A percentile compares a stretch with the other conserved stretches of the same genome.
Evolutionary conservation across 2,888 invertebrate genomes (phyloP).

Genomic region (Ormyrus labotus): DNA sequence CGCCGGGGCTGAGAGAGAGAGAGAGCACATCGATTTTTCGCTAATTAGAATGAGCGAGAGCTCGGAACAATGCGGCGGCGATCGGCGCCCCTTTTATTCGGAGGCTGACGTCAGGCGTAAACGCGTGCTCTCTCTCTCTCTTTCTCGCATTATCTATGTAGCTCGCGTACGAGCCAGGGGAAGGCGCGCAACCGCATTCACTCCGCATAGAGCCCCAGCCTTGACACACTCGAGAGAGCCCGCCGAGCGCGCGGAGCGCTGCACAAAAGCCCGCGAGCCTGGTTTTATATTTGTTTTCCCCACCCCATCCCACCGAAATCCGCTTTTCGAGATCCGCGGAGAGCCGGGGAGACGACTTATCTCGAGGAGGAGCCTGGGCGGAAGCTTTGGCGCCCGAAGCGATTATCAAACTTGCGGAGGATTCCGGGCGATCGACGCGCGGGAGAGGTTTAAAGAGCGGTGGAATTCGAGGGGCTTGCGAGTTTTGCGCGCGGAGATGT

Average conservation of each 20-base stretch:
- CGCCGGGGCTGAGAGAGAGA: too few species aligned
- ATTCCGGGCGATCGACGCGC: too few species aligned
- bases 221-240: constrained; percentile 38
- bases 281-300: constrained; percentile 29
- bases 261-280: constrained; percentile 36
- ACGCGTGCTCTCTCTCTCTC: background rate
- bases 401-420: too few species aligned
- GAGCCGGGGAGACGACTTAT: too few species aligned
- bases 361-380: too few species aligned
- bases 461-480: too few species aligned
- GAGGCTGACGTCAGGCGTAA: constrained; percentile 1
- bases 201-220: constrained; percentile 39
- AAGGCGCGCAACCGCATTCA: constrained; percentile 41
- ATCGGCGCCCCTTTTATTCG: background rate
- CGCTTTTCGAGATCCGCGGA: background rate
- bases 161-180: background rate
- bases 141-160: background rate
- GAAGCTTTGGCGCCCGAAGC: too few species aligned
- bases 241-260: background rate
- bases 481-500: too few species aligned
- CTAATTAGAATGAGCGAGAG: too few species aligned
- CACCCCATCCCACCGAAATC: constrained; percentile 11
- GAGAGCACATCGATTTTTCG: too few species aligned
- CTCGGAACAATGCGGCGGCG: too few species aligned
- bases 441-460: too few species aligned